Conservation (phyloP, 2,888 invertebrate species). For the Nephrotoma flavescens region DNA sequence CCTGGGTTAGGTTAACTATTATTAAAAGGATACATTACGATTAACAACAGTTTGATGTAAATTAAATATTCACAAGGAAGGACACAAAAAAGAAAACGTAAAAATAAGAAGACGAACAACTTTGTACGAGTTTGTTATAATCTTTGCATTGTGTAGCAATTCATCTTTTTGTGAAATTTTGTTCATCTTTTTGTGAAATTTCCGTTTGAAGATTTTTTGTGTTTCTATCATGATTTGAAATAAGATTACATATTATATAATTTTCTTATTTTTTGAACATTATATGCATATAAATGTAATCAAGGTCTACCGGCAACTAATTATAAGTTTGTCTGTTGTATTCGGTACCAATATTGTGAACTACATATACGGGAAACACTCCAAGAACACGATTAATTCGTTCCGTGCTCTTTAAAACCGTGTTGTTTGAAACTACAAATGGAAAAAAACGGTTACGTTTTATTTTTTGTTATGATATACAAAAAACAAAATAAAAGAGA, state of each 20-base stretch:
- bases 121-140: neutral
- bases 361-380: too few relatives aligned
- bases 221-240: neutral
- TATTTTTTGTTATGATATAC: too few relatives aligned
- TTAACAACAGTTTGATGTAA: neutral
- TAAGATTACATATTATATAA: neutral
- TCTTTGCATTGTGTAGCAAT: neutral
- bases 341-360: too few relatives aligned
- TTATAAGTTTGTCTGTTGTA: too few relatives aligned
- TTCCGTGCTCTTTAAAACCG: too few relatives aligned
- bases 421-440: too few relatives aligned
- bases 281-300: neutral
- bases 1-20: neutral
- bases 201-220: neutral
- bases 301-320: too few relatives aligned
- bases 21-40: neutral
- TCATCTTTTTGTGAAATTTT: too few relatives aligned
- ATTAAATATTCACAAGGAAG: neutral
- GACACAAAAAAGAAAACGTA: neutral
- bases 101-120: neutral
- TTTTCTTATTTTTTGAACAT: neutral
- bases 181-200: neutral
- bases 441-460: too few relatives aligned
- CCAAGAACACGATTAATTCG: too few relatives aligned
- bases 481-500: too few relatives aligned